A percentile compares a stretch with the other conserved stretches of the same genome.
These are phyloP conservation scores for Pterostichus madidus DNA, from an alignment of 2,888 invertebrate species.

Conservation along the genomic window DNA sequence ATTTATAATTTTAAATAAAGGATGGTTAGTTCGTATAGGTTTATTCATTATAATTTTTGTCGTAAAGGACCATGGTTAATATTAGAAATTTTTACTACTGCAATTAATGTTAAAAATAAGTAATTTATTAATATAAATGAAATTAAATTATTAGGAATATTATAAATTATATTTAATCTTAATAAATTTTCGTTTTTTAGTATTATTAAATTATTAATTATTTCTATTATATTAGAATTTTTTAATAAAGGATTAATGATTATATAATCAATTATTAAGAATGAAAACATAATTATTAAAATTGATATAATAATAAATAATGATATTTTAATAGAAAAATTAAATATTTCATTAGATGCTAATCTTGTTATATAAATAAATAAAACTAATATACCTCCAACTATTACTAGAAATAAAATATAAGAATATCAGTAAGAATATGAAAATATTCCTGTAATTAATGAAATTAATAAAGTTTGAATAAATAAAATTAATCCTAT, in stretches of 20 bases:
- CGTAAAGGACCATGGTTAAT: constrained; percentile 80
- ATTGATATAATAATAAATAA: constrained; percentile 60
- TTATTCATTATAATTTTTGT: constrained; percentile 78
- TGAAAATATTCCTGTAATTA: constrained; percentile 75
- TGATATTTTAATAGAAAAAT: constrained; percentile 74
- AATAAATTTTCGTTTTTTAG: constrained; percentile 75
- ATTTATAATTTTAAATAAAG: constrained; percentile 82
- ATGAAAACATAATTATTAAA: constrained; percentile 70
- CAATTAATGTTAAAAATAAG: constrained; percentile 75
- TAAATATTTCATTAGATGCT: constrained; percentile 81
- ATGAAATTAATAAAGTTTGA: constrained; percentile 78
- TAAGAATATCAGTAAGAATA: constrained; percentile 71
- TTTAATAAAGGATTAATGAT: constrained; percentile 70
- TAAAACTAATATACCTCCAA: constrained; percentile 83
- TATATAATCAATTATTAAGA: constrained; percentile 74
- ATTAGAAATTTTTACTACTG: constrained; percentile 80
- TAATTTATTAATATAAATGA: constrained; percentile 81
- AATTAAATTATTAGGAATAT: constrained; percentile 78
- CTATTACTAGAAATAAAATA: constrained; percentile 82
- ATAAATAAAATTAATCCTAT: constrained; percentile 80
- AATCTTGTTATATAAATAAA: constrained; percentile 83
- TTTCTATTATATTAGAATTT: constrained; percentile 72
- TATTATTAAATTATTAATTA: constrained; percentile 76
- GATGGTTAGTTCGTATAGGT: constrained; percentile 77
- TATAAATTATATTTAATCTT: constrained; percentile 80